Evolutionary conservation across 2,888 invertebrate genomes (phyloP), one percentile per base, ranked within the genome.

Genomic region (Geotrupes spiniger): DNA sequence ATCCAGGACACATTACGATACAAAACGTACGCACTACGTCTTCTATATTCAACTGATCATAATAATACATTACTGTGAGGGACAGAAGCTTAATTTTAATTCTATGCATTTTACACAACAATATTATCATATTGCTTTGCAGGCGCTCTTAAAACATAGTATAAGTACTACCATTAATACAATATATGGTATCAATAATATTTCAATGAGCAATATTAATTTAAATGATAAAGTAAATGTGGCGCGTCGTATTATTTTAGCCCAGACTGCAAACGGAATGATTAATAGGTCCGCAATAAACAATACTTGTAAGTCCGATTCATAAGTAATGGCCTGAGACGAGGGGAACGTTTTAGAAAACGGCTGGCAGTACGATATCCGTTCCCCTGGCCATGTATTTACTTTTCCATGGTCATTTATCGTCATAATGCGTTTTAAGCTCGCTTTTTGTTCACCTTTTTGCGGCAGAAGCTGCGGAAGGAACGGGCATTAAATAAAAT

Each of bases 331-430:
- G 53, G 51, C 48, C 36, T 44, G 41, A 42, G 42, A 52, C 46
- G 46, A 52, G 51, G 52, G 51, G 49, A 52, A 56, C 51, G 51
- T 49, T 58, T 49, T 37, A 51, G 55, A 48, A 52, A 57, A 52
- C 48, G 53, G 49, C 48, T 21, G 46, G 41, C 53, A 42, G 53
- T 54, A 52, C 50, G 51, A 56, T 56, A 56, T 55, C 52, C 53
- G 57, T 52, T n/a, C n/a, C 51, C 51, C 51, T 49, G 53, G 52
- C 51, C 56, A 36, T 56, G 53, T 54, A 54, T 50, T 54, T 54
- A 51, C 53, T 55, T 54, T 54, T 56, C 51, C 53, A 44, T 50
- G 28, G 51, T 54, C 58, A 56, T 58, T 56, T 56, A 58, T 58
- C 56, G 48, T 54, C 49, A 48, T 58, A 56, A 58, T 54, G 53